phyloP scores from a whole-genome alignment of 2,113 vertebrate species.

The zebrafish (Danio rerio) region GRCz12tu NC_133192.1:20658001-20658500 shows the following conservation, averaged over 20 bases:
- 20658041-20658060: slow-evolving; percentile 70
- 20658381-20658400: slow-evolving; percentile 31
- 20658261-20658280: background rate
- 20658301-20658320: slow-evolving; percentile 24
- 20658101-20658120: slow-evolving; percentile 54
- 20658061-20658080: slow-evolving; percentile 72
- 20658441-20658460: slow-evolving; percentile 38
- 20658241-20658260: background rate
- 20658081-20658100: slow-evolving; percentile 71
- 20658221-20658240: background rate
- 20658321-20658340: slow-evolving; percentile 49
- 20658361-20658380: slow-evolving; percentile 55
- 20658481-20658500: slow-evolving; percentile 65
- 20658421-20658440: slow-evolving; percentile 20
- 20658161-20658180: background rate
- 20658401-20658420: slow-evolving; percentile 52
- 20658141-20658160: slow-evolving; percentile 28
- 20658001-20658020: slow-evolving; percentile 65
- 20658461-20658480: slow-evolving; percentile 50
- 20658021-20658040: slow-evolving; percentile 68
- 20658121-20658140: slow-evolving; percentile 53
- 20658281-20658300: slow-evolving; percentile 1
- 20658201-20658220: too few relatives aligned
- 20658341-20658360: slow-evolving; percentile 33
- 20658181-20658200: background rate